Conservation (phyloP, 1,140 invertebrate genomes). For the Achroia grisella region DNA sequence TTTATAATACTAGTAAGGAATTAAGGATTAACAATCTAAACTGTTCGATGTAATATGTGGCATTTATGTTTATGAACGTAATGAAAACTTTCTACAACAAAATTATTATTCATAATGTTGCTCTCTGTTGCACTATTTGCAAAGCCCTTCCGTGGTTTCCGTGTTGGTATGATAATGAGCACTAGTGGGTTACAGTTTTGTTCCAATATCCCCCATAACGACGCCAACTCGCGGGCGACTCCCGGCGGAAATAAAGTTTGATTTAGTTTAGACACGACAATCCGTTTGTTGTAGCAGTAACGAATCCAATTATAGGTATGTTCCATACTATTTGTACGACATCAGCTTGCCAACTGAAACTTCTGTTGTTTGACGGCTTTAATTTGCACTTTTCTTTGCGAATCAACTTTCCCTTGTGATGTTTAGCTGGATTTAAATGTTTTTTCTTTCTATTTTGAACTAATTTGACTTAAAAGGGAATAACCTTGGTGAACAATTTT, state of each 20-base stretch:
- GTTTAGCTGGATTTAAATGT: no score
- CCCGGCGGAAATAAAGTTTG: constrained; percentile 61
- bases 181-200: constrained; percentile 37
- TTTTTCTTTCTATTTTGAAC: no score
- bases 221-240: constrained; percentile 26
- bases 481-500: no score
- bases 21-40: no score
- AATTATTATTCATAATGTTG: constrained; percentile 4
- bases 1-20: no score
- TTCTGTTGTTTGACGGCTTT: constrained; percentile 8
- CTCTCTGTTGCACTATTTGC: constrained; percentile 3
- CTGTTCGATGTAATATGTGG: neutral
- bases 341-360: neutral
- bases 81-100: constrained; percentile 17
- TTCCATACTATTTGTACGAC: neutral
- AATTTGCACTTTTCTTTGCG: no score
- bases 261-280: constrained; percentile 64
- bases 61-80: neutral
- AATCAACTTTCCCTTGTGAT: no score
- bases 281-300: constrained; percentile 52
- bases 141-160: constrained; percentile 7
- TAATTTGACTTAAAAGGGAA: no score
- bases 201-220: constrained; percentile 34
- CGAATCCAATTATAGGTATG: constrained; percentile 47
- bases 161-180: constrained; percentile 34